These are phyloP conservation scores for Apamea epomidion DNA, from an alignment of 2,888 invertebrate species.

Conservation along the genomic window DNA sequence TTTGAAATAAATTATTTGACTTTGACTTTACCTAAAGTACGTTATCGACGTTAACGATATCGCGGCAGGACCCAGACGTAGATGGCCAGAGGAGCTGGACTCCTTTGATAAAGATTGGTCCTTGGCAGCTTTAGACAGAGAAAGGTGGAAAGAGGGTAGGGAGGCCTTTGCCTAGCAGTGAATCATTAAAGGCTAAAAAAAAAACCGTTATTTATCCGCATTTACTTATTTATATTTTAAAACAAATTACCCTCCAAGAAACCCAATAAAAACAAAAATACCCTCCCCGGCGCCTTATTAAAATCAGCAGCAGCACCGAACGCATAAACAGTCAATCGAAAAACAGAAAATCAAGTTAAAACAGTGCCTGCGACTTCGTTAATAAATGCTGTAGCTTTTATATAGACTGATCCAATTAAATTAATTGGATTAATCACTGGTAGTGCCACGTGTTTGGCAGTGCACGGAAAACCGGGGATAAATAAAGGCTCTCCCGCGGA, in stretches of 20 bases:
- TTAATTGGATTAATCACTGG: slow-evolving; percentile 65
- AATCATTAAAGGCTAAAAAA: too few relatives aligned
- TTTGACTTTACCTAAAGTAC: background rate
- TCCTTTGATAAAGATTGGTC: too few relatives aligned
- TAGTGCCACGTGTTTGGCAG: slow-evolving; percentile 47
- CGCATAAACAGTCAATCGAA: slow-evolving; percentile 20
- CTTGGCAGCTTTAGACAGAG: too few relatives aligned
- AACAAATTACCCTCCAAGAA: background rate
- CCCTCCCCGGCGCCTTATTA: background rate
- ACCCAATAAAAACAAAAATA: background rate
- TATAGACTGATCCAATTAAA: slow-evolving; percentile 64
- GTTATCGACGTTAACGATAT: background rate
- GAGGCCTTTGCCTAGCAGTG: too few relatives aligned
- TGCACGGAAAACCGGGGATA: slow-evolving; percentile 33
- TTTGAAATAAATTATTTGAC: too few relatives aligned
- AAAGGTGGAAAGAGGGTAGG: too few relatives aligned
- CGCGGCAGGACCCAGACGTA: too few relatives aligned
- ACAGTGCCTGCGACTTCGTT: slow-evolving; percentile 27
- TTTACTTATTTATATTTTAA: slow-evolving; percentile 4
- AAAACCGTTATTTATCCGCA: background rate
- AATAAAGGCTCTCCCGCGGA: background rate
- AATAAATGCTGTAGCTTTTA: slow-evolving; percentile 56
- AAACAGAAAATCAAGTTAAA: slow-evolving; percentile 41
- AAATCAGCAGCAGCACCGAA: background rate
- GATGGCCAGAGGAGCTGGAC: too few relatives aligned